These are phyloP conservation scores for Colossoma macropomum DNA, from an alignment of 2,113 vertebrate species.

Conservation along the genomic window DNA sequence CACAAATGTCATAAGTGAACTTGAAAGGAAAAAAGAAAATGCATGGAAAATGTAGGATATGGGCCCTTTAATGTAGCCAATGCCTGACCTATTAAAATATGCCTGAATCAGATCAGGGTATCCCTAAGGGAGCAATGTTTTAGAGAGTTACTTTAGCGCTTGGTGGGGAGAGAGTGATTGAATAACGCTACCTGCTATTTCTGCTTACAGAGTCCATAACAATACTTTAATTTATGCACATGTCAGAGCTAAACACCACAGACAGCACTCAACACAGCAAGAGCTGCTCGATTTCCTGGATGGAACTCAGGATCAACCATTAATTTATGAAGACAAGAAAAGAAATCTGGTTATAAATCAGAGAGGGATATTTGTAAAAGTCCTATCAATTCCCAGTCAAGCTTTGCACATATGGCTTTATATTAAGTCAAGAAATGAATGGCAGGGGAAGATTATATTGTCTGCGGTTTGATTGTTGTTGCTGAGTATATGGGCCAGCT, in stretches of 20 bases:
- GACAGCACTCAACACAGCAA: conserved; percentile 25
- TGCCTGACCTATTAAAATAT: background rate
- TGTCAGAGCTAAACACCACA: conserved; percentile 19
- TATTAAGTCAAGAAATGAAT: conserved; percentile 5
- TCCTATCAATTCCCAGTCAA: background rate
- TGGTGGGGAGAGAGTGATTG: conserved; percentile 4
- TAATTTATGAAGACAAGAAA: conserved; percentile 8
- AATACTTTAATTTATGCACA: conserved; percentile 39
- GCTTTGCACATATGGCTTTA: conserved; percentile 2
- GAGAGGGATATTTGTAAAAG: background rate
- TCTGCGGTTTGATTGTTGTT: conserved; percentile 12
- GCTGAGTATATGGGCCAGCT: background rate
- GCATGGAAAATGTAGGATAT: too few relatives aligned
- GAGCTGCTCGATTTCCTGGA: conserved; percentile 1
- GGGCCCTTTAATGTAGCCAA: too few relatives aligned
- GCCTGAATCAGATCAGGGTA: background rate
- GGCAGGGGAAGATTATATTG: background rate
- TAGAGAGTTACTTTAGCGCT: background rate
- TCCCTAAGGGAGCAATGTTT: background rate
- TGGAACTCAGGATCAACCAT: background rate
- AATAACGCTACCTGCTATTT: conserved; percentile 31
- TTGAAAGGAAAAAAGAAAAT: too few relatives aligned
- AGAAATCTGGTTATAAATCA: background rate
- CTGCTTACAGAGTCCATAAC: conserved; percentile 23
- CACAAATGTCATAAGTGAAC: too few relatives aligned